Base-by-base conservation (phyloP, 2,113 vertebrate genomes). In the Cheirogaleus medius region DNA sequence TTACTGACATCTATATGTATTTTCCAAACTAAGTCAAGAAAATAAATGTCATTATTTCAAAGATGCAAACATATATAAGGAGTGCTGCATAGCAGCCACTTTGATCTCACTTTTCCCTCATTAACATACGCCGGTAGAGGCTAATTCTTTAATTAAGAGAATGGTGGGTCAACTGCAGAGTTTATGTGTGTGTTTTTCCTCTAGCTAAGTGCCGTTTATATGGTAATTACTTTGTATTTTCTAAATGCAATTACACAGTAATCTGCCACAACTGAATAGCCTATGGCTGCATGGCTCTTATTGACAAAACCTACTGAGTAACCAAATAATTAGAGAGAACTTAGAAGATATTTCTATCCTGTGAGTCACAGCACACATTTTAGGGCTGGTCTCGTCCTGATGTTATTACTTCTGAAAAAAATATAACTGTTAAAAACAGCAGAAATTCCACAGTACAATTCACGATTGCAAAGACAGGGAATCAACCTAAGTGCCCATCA, bases 261-360 rank as follows among this genome's bases (percentile, higher is more conserved):
- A 97, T 71, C 54, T 0, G 0, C 81, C 87, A 90, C 77, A 54
- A 32, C 8, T 37, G 56, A 96, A 91, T 92, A 96, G 93, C 96
- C 58, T 63, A 78, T 66, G 74, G 34, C 73, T 95, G 9, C 54
- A 54, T n/a, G 27, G 15, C 29, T 11, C 81, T 87, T 73, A 95
- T 76, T 92, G 42, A 27, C 39, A 71, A 95, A 96, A 10, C 8
- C 58, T 74, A 56, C 80, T 97, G 76, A 93, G 91, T 91, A 82
- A 71, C 76, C 4, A 5, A 96, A 90, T 86, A 94, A 66, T 94
- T 95, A 97, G 68, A 94, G 29, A 95, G 23, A 94, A 73, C 81
- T 56, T 92, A 69, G 8, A 74, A 64, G 68, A 42, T 20, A 96
- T 81, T 90, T 94, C 91, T 37, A n/a, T 21, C 78, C 44, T 42